These are phyloP conservation scores for Odontocolon sp. DNA, from an alignment of 2,888 invertebrate genomes.

Conservation along the genomic window DNA sequence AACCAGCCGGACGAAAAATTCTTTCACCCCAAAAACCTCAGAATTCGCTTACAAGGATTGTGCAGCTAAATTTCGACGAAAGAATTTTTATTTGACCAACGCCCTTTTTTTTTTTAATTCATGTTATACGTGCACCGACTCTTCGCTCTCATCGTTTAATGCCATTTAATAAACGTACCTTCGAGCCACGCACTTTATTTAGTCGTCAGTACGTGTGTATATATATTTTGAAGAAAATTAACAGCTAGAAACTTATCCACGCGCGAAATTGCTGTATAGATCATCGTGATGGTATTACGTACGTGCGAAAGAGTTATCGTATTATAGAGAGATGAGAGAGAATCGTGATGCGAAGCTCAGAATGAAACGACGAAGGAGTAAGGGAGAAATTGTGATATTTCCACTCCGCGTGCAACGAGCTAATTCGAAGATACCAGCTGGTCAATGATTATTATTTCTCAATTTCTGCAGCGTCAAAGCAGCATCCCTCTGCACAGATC, in stretches of 20 bases:
- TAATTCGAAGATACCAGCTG: slow-evolving; percentile 66
- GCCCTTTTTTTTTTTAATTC: too few relatives aligned
- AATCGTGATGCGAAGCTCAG: slow-evolving; percentile 55
- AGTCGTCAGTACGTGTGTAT: too few relatives aligned
- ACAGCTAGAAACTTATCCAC: neutral
- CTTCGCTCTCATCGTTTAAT: too few relatives aligned
- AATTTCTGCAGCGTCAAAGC: slow-evolving; percentile 70
- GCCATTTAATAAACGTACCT: too few relatives aligned
- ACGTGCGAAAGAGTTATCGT: slow-evolving; percentile 40
- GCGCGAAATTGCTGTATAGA: slow-evolving; percentile 9
- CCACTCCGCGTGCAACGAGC: slow-evolving; percentile 59
- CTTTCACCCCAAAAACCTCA: too few relatives aligned
- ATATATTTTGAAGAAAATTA: too few relatives aligned
- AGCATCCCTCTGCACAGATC: slow-evolving; percentile 25
- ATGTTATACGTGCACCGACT: too few relatives aligned
- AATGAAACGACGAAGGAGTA: slow-evolving; percentile 47
- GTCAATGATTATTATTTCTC: slow-evolving; percentile 74
- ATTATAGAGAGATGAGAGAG: slow-evolving; percentile 37
- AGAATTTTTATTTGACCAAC: neutral
- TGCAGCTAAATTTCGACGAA: neutral
- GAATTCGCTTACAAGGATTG: too few relatives aligned
- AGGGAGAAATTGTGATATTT: slow-evolving; percentile 44
- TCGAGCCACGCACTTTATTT: too few relatives aligned
- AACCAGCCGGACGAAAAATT: neutral
- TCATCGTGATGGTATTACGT: slow-evolving; percentile 21